Evolutionary conservation across 2,113 vertebrate species (phyloP).

Genomic region (Vulpes lagopus): DNA sequence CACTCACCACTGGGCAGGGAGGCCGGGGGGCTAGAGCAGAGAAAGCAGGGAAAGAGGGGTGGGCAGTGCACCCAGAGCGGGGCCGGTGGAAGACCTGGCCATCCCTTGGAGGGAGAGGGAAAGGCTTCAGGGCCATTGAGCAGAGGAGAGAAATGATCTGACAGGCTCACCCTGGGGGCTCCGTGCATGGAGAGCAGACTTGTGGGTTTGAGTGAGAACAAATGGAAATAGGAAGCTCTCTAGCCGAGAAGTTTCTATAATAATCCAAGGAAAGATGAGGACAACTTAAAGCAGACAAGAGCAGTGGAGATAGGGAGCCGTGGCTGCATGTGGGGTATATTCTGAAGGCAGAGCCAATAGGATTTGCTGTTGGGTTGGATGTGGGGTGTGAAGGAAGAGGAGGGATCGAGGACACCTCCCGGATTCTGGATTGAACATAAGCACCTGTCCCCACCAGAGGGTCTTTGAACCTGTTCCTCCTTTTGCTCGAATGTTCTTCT

Average conservation of each 20-base stretch:
- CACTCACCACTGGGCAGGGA: fast-evolving
- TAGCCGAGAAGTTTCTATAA: background rate
- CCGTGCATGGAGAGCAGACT: fast-evolving
- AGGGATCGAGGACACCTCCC: background rate
- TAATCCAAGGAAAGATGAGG: background rate
- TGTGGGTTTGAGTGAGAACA: background rate
- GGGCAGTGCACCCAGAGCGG: fast-evolving
- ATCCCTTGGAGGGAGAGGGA: no score
- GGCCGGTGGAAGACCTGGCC: no score
- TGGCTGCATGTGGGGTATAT: no score
- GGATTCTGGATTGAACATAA: no score
- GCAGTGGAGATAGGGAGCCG: background rate
- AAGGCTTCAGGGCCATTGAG: no score
- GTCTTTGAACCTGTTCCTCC: background rate
- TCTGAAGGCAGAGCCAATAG: background rate
- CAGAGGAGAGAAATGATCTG: background rate
- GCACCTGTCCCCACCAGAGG: background rate
- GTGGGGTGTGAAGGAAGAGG: background rate
- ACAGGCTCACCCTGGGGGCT: background rate
- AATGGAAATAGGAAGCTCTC: background rate
- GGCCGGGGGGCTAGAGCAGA: background rate
- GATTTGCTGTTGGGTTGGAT: background rate
- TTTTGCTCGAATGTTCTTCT: background rate
- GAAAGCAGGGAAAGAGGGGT: background rate
- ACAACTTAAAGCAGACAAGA: background rate